Percentiles rank a stretch among this genome's conserved stretches.
These are phyloP conservation scores for Orchesella flavescens DNA, from an alignment of 2,888 invertebrate species.

Conservation along the genomic window DNA sequence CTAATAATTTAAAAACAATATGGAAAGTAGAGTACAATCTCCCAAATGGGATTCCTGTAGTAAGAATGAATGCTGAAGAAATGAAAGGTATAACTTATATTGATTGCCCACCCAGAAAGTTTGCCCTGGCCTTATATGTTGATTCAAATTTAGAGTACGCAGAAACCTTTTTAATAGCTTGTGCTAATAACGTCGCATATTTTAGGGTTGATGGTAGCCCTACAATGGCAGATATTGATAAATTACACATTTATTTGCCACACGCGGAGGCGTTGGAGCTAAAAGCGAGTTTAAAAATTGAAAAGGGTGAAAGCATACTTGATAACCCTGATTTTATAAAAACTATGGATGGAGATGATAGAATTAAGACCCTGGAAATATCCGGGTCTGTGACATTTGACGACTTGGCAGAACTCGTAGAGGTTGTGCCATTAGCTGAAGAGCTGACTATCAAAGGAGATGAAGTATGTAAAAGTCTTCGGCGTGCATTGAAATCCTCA, in stretches of 20 bases:
- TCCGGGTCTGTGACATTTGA: conserved; percentile 42
- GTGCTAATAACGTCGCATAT: conserved; percentile 44
- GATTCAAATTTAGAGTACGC: conserved; percentile 6
- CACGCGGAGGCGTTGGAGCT: conserved; percentile 27
- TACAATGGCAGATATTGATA: conserved; percentile 18
- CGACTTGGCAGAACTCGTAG: conserved; percentile 18
- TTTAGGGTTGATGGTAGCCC: conserved; percentile 44
- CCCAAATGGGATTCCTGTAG: conserved; percentile 41
- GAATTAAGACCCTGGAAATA: conserved; percentile 40
- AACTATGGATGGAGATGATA: conserved; percentile 17
- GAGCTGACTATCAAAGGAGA: conserved; percentile 43
- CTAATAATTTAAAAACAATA: not conserved
- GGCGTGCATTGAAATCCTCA: not conserved
- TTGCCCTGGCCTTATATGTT: conserved; percentile 43
- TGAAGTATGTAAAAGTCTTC: conserved; percentile 42
- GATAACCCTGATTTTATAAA: conserved; percentile 26
- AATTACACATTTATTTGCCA: conserved; percentile 13
- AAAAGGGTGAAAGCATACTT: conserved; percentile 28
- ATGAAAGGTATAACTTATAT: not conserved
- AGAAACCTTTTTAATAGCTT: conserved; percentile 33
- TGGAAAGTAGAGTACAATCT: conserved; percentile 49
- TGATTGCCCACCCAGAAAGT: conserved; percentile 33
- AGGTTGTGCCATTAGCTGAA: conserved; percentile 48
- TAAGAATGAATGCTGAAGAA: conserved; percentile 1
- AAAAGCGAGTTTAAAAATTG: conserved; percentile 31